phyloP scores from a whole-genome alignment of 2,888 invertebrate species.

The Athalia circularis region DNA sequence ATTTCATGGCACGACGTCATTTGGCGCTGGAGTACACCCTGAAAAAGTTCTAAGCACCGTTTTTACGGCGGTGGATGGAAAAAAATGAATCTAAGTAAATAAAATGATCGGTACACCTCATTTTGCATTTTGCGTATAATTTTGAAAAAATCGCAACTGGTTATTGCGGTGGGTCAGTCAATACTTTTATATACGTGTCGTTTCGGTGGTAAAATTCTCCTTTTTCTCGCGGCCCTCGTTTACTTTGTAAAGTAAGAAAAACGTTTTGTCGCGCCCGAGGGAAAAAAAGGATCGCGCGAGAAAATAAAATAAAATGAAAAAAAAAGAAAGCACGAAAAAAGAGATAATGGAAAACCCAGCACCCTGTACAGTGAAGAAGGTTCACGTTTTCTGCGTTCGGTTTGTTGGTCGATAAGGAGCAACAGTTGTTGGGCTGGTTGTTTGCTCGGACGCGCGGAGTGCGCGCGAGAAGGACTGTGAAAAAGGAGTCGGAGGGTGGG shows the following conservation, averaged over 20 bases:
- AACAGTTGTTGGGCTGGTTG: constrained; percentile 46
- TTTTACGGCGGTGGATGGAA: too few species aligned
- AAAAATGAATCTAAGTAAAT: too few species aligned
- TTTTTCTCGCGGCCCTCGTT: background rate
- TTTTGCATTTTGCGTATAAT: too few species aligned
- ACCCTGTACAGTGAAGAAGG: background rate
- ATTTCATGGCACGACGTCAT: too few species aligned
- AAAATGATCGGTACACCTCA: too few species aligned
- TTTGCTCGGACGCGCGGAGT: constrained; percentile 12
- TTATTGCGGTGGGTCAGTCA: background rate
- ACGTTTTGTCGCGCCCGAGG: constrained; percentile 19
- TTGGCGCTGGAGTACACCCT: too few species aligned
- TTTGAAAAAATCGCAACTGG: too few species aligned
- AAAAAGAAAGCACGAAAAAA: background rate
- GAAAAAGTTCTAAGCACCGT: too few species aligned
- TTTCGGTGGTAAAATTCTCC: background rate
- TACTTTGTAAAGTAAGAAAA: constrained; percentile 8
- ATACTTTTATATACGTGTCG: background rate
- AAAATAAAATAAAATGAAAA: background rate
- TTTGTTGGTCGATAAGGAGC: constrained; percentile 56
- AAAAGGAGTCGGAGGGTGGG: background rate
- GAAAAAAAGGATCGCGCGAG: background rate
- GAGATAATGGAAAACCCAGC: background rate
- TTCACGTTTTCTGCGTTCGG: constrained; percentile 42
- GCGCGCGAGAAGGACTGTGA: constrained; percentile 10